A percentile compares a stretch with the other conserved stretches of the same genome.
phyloP scores from a whole-genome alignment of 2,888 invertebrate genomes.

The Laspeyria flexula region DNA sequence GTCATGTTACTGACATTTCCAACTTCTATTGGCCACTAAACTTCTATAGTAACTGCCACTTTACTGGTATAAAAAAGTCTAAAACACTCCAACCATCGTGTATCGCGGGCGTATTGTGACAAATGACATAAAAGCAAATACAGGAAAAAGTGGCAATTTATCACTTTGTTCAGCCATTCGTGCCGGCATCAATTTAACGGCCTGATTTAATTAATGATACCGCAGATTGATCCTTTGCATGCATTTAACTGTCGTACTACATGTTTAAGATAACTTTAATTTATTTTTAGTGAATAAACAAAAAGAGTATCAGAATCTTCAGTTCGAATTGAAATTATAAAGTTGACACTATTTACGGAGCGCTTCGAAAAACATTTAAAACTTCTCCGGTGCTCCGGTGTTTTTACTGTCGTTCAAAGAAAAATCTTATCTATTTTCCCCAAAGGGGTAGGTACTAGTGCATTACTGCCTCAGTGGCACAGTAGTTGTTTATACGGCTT shows the following conservation, averaged over 20 bases:
- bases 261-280: no score
- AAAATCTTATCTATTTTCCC: no score
- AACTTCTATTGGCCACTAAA: neutral
- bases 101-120: constrained; percentile 12
- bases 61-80: neutral
- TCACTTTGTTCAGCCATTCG: constrained; percentile 39
- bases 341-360: no score
- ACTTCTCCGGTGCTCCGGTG: no score
- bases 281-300: neutral
- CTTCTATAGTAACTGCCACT: neutral
- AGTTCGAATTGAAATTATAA: no score
- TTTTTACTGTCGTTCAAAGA: no score
- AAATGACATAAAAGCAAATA: constrained; percentile 24
- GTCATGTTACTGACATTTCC: no score
- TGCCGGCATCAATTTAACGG: constrained; percentile 45
- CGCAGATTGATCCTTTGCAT: constrained; percentile 52
- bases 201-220: constrained; percentile 50
- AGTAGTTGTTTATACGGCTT: no score
- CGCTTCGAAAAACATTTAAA: no score
- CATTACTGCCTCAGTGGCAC: no score
- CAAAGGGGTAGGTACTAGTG: no score
- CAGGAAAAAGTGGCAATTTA: constrained; percentile 28
- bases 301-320: no score
- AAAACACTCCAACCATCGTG: neutral
- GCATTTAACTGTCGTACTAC: constrained; percentile 1